Percentiles rank a stretch among this genome's conserved stretches.
These are phyloP conservation scores for Siniperca knerii DNA, from an alignment of 2,113 vertebrate species.

Conservation along the genomic window DNA sequence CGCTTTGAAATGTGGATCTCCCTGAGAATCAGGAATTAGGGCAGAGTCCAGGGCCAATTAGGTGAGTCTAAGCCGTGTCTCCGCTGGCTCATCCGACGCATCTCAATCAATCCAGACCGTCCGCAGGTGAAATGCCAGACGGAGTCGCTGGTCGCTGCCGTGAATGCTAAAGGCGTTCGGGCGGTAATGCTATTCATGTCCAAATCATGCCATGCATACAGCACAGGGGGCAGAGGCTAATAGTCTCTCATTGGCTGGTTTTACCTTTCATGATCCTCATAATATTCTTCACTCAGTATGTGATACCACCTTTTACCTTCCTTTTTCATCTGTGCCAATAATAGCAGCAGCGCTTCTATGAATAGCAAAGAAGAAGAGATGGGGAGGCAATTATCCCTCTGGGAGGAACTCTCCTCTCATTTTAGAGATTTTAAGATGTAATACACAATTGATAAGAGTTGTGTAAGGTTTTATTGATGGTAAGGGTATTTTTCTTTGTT, in stretches of 20 bases:
- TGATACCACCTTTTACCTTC: conserved; percentile 38
- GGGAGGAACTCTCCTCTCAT: conserved; percentile 25
- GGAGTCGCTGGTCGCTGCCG: conserved; percentile 33
- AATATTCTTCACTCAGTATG: conserved; percentile 37
- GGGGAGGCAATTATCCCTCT: conserved; percentile 44
- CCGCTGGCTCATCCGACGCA: conserved; percentile 55
- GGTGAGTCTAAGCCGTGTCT: conserved; percentile 55
- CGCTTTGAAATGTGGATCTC: conserved; percentile 82
- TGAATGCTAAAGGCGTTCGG: conserved; percentile 75
- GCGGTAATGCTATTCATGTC: conserved; percentile 67
- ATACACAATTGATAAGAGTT: conserved; percentile 19
- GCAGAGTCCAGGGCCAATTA: conserved; percentile 81
- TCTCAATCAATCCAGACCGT: conserved; percentile 77
- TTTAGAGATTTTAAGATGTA: conserved; percentile 30
- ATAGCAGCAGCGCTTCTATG: conserved; percentile 17
- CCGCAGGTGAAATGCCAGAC: conserved; percentile 84
- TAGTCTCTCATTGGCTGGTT: conserved; percentile 54
- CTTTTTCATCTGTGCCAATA: conserved; percentile 46
- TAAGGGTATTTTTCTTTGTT: background rate
- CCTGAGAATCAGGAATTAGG: conserved; percentile 77
- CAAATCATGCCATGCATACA: conserved; percentile 62
- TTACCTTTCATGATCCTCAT: conserved; percentile 59
- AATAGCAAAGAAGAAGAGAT: conserved; percentile 52
- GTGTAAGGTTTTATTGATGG: conserved; percentile 12
- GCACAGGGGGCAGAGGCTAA: conserved; percentile 57